phyloP scores from a whole-genome alignment of 92 coral and sea anemone genomes.

The Metridium senile region DNA sequence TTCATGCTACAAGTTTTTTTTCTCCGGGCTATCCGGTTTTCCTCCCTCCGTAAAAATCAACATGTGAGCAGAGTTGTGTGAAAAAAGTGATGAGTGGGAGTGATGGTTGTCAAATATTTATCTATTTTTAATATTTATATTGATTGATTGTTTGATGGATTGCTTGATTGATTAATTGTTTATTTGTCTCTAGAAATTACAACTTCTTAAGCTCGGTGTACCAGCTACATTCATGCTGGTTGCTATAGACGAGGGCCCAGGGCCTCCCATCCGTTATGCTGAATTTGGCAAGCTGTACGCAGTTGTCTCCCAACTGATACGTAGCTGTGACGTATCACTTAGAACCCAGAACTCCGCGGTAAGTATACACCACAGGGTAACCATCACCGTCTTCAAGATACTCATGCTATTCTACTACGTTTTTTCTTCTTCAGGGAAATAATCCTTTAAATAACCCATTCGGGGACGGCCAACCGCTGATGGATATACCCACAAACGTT shows the following conservation, averaged over 20 bases:
- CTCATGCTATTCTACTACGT: no score
- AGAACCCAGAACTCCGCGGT: constrained; percentile 89
- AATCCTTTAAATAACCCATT: constrained; percentile 67
- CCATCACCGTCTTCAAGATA: neutral
- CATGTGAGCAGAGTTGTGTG: no score
- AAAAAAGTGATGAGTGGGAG: no score
- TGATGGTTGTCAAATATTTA: no score
- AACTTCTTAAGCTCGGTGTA: constrained; percentile 83
- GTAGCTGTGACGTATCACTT: constrained; percentile 87
- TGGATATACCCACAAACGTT: constrained; percentile 81
- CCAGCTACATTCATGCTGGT: constrained; percentile 93
- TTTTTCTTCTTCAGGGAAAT: constrained; percentile 46
- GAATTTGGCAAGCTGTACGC: constrained; percentile 97
- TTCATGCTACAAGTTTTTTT: no score
- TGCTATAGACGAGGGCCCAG: constrained; percentile 98
- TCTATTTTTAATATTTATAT: neutral
- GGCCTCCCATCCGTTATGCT: constrained; percentile 95
- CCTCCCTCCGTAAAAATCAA: no score
- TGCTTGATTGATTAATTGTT: neutral
- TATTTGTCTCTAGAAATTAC: constrained; percentile 56
- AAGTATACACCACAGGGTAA: constrained; percentile 5
- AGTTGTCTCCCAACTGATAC: constrained; percentile 92
- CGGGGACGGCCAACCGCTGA: constrained; percentile 82
- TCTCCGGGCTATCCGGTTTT: no score
- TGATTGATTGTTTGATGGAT: neutral